phyloP scores from a whole-genome alignment of 2,888 invertebrate genomes.

The Perdita meconis region DNA sequence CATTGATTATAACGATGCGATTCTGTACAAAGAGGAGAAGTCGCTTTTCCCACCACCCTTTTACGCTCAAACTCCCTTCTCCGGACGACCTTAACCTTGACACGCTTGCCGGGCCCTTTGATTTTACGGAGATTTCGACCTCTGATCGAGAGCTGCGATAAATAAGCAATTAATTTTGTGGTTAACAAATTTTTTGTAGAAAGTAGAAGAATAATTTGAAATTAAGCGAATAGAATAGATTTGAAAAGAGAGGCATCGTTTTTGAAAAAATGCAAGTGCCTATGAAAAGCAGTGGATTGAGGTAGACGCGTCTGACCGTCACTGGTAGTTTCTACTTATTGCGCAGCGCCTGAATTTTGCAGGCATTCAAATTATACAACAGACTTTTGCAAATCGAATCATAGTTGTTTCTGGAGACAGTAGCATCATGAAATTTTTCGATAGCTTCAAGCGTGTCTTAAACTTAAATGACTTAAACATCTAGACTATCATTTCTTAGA shows the following conservation, averaged over 20 bases:
- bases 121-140: conserved; percentile 23
- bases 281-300: not conserved
- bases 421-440: too few relatives aligned
- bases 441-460: too few relatives aligned
- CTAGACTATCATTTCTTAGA: too few relatives aligned
- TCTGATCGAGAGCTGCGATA: conserved; percentile 14
- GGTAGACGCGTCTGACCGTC: not conserved
- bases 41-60: conserved; percentile 26
- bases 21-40: conserved; percentile 40
- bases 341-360: not conserved
- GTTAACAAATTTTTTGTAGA: too few relatives aligned
- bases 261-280: not conserved
- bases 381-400: not conserved
- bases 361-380: not conserved
- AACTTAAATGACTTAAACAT: not conserved
- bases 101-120: conserved; percentile 49
- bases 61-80: conserved; percentile 24
- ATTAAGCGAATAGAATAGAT: not conserved
- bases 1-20: conserved; percentile 75
- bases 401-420: too few relatives aligned
- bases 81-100: conserved; percentile 19
- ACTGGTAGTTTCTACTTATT: not conserved
- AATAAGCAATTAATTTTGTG: not conserved
- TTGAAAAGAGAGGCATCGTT: not conserved
- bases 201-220: not conserved